A percentile compares a stretch with the other conserved stretches of the same genome.
These are phyloP conservation scores for Hesperia comma DNA, from an alignment of 2,888 invertebrate genomes.

Conservation along the genomic window DNA sequence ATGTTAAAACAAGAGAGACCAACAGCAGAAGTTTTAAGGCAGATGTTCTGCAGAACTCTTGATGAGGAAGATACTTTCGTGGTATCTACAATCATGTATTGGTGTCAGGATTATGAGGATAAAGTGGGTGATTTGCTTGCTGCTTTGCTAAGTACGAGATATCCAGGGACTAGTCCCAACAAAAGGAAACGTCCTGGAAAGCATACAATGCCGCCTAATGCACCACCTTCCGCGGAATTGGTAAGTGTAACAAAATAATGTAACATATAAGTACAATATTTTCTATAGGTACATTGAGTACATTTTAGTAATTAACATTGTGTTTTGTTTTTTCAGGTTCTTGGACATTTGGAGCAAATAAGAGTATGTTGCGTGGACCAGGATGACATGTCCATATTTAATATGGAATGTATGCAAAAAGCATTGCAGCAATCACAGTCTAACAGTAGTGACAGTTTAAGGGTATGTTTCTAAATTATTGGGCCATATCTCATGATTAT, in stretches of 20 bases:
- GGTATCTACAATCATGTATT: slow-evolving; percentile 95
- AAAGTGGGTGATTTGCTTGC: slow-evolving; percentile 92
- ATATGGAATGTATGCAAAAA: slow-evolving; percentile 95
- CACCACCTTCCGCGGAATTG: slow-evolving; percentile 91
- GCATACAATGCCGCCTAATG: slow-evolving; percentile 87
- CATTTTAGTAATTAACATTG: neutral
- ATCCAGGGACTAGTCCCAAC: slow-evolving; percentile 94
- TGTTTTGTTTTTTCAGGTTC: slow-evolving; percentile 81
- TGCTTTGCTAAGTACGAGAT: slow-evolving; percentile 90
- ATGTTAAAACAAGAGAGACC: slow-evolving; percentile 97
- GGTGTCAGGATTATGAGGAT: slow-evolving; percentile 97
- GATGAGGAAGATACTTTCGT: slow-evolving; percentile 94
- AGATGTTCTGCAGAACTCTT: slow-evolving; percentile 90
- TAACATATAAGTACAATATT: no score
- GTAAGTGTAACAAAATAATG: slow-evolving; percentile 60
- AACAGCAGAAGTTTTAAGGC: slow-evolving; percentile 92
- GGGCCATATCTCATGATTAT: no score
- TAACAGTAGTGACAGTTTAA: slow-evolving; percentile 93
- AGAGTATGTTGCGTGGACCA: slow-evolving; percentile 88
- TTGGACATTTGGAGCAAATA: slow-evolving; percentile 96
- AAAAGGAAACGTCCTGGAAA: slow-evolving; percentile 94
- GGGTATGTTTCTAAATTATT: slow-evolving; percentile 71
- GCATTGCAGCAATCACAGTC: slow-evolving; percentile 95
- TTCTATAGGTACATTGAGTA: no score
- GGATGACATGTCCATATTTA: slow-evolving; percentile 91